A percentile compares a stretch with the other conserved stretches of the same genome.
Conservation (phyloP, 2,797 vertebrate genomes). For the Paedocypris micromegethes region DNA sequence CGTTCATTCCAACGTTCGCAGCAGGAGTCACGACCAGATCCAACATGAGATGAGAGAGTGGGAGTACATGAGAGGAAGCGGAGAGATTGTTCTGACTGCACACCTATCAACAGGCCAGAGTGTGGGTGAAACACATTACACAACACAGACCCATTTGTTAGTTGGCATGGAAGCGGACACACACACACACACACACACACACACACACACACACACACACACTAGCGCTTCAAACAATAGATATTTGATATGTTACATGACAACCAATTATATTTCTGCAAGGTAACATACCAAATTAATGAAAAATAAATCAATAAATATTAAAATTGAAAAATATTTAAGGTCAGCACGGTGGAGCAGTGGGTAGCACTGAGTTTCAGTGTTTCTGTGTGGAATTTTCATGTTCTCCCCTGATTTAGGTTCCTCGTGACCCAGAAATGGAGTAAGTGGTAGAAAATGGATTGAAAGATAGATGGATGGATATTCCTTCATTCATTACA, state of each 20-base stretch:
- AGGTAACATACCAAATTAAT: too few relatives aligned
- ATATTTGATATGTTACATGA: background rate
- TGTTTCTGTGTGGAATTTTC: too few relatives aligned
- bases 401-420: too few relatives aligned
- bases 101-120: slow-evolving; percentile 55
- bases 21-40: slow-evolving; percentile 58
- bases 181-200: slow-evolving; percentile 29
- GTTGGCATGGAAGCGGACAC: slow-evolving; percentile 66
- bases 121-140: slow-evolving; percentile 68
- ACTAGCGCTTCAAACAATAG: background rate
- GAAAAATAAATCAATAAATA: too few relatives aligned
- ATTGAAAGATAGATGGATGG: too few relatives aligned
- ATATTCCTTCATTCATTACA: too few relatives aligned
- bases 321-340: too few relatives aligned
- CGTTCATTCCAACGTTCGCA: slow-evolving; percentile 40
- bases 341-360: too few relatives aligned
- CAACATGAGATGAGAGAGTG: slow-evolving; percentile 68
- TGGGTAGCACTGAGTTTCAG: too few relatives aligned
- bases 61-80: slow-evolving; percentile 67
- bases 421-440: too few relatives aligned
- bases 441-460: too few relatives aligned
- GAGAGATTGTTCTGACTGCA: slow-evolving; percentile 64
- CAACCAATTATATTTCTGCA: background rate
- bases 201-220: background rate
- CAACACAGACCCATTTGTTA: slow-evolving; percentile 64